Base-by-base conservation (phyloP, 2,113 vertebrate genomes). In the Alligator sinensis region DNA sequence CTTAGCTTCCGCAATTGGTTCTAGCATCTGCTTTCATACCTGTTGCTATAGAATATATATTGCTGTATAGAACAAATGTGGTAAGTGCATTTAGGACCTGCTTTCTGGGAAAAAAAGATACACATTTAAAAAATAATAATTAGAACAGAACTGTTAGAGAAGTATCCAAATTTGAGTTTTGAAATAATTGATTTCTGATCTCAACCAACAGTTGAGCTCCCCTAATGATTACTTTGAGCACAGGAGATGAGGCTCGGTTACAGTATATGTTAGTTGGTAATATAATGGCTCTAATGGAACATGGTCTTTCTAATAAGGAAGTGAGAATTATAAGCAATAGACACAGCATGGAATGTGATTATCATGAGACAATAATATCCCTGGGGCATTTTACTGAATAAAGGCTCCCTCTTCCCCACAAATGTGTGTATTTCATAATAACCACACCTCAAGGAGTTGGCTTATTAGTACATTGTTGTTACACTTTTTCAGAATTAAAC, bases 311-410 rank as follows among this genome's bases (percentile, higher is more conserved):
- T 96, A 94, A 94, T 95, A 97, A 93, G 77, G 76, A 91, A 90
- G 60, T 87, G 80, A 86, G 94, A 97, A 95, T 94, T 95, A 81
- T 77, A 96, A 95, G 88, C 94, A 83, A 81, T 95, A 95, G 93
- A 82, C 87, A 77, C 88, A 95, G 74, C 68, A 75, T 90, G 91
- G 77, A 78, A 80, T 85, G 63, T 87, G 84, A 93, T 96, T 95
- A 93, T 78, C 28, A 8, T 27, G 78, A 93, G 84, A 92, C 94
- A 97, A 72, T 92, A 95, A 95, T 88, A 90, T 91, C 93, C 87
- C 82, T 13, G 75, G 34, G 74, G 84, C 80, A 68, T 91, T 96
- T 92, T 63, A 11, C 59, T 91, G 10, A 21, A 11, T n/a, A 57
- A 88, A 90, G 78, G 28, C 91, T 63, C 77, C 81, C 57, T 93